Percentiles rank a stretch among this genome's conserved stretches.
These are phyloP conservation scores for Ciconia maguari DNA, from an alignment of 2,113 vertebrate genomes.

Conservation along the genomic window DNA sequence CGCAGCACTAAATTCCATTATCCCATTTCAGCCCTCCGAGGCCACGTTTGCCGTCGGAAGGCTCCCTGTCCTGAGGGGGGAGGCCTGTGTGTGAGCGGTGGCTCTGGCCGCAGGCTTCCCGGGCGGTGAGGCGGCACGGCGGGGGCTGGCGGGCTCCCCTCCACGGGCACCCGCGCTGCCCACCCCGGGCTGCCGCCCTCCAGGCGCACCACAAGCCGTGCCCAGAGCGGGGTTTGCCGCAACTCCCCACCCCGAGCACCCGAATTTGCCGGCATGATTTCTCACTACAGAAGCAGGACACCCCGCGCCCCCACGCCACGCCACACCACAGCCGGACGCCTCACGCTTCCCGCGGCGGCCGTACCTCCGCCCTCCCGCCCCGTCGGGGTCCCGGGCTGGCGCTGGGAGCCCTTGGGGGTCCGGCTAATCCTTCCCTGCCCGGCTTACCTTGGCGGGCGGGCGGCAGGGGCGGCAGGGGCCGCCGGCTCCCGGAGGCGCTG, in stretches of 20 bases:
- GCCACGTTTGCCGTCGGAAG: not conserved
- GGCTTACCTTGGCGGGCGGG: not conserved
- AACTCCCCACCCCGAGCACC: not conserved
- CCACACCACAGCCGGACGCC: not conserved
- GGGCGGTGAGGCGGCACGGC: not conserved
- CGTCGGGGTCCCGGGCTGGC: not conserved
- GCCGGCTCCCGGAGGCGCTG: not conserved
- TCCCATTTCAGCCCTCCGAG: not conserved
- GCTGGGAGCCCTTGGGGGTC: not conserved
- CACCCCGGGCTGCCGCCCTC: too few species aligned
- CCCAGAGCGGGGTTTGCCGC: not conserved
- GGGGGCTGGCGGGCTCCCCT: too few species aligned
- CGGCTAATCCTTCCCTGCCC: not conserved
- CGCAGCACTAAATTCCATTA: rapidly evolving
- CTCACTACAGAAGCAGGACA: not conserved
- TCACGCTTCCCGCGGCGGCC: not conserved
- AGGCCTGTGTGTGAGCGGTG: rapidly evolving
- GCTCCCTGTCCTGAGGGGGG: not conserved
- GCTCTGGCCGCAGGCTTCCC: not conserved
- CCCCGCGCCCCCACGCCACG: too few species aligned
- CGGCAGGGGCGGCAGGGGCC: too few species aligned
- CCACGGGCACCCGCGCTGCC: not conserved
- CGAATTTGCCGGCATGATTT: not conserved
- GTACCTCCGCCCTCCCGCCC: not conserved
- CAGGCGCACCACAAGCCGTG: not conserved